These are phyloP conservation scores for Pelecanus crispus DNA, from an alignment of 2,113 vertebrate genomes.

Conservation along the genomic window DNA sequence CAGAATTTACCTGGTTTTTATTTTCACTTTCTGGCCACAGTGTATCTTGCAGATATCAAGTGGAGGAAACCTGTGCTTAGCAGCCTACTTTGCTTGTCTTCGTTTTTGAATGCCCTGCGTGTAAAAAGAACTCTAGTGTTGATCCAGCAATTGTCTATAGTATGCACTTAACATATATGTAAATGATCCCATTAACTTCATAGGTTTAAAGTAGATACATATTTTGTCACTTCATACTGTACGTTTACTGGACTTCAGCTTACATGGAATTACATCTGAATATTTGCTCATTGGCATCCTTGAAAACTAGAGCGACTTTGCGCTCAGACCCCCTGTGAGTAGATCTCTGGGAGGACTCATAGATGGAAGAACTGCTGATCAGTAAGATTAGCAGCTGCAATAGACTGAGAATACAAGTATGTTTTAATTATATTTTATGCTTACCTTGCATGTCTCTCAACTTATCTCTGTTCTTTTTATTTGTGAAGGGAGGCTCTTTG, in stretches of 20 bases:
- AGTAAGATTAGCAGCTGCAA: background rate
- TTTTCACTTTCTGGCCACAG: background rate
- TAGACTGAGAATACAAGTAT: background rate
- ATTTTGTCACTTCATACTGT: background rate
- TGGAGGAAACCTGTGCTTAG: background rate
- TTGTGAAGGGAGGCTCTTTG: background rate
- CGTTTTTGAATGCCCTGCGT: background rate
- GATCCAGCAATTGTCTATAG: background rate
- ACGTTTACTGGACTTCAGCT: background rate
- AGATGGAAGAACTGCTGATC: background rate
- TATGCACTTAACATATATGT: background rate
- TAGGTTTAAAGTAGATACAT: background rate
- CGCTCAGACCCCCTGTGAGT: background rate
- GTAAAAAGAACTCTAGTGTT: background rate
- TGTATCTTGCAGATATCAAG: background rate
- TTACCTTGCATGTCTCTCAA: background rate
- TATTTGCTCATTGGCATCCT: background rate
- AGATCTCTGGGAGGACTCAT: background rate
- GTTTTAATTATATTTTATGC: slow-evolving; percentile 25
- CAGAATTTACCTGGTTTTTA: background rate
- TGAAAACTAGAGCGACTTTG: background rate
- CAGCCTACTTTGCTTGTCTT: background rate
- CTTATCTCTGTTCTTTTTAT: slow-evolving; percentile 27
- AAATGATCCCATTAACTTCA: background rate
- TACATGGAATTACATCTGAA: background rate